A percentile compares a stretch with the other conserved stretches of the same genome.
These are phyloP conservation scores for Idaea biselata DNA, from an alignment of 2,888 invertebrate genomes.

Conservation along the genomic window DNA sequence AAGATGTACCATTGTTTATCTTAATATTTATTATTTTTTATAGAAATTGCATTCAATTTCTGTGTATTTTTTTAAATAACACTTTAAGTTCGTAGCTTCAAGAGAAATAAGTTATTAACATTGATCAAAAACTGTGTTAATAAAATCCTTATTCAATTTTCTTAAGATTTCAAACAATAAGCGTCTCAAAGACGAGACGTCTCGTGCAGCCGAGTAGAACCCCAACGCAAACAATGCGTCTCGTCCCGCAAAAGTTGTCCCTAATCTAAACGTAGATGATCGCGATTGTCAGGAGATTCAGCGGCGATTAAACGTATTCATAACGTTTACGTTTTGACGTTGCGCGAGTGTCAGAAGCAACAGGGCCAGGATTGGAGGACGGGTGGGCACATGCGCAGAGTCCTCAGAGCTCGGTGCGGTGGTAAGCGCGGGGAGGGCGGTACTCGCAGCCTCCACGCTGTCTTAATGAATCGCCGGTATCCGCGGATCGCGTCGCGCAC, in stretches of 20 bases:
- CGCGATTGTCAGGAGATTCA: slow-evolving; percentile 65
- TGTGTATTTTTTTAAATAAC: neutral
- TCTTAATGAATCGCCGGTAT: slow-evolving; percentile 77
- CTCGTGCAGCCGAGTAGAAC: slow-evolving; percentile 40
- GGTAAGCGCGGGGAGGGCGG: slow-evolving; percentile 50
- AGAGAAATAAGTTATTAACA: neutral
- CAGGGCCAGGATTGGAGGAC: slow-evolving; percentile 71
- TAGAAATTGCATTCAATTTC: neutral
- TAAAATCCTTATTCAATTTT: slow-evolving; percentile 14
- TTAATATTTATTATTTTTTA: too few relatives aligned
- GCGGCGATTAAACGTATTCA: slow-evolving; percentile 74
- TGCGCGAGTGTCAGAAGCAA: slow-evolving; percentile 73
- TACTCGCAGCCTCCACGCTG: slow-evolving; percentile 69
- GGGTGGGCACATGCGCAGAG: slow-evolving; percentile 56
- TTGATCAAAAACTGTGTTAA: slow-evolving; percentile 4
- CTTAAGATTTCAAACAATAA: slow-evolving; percentile 20
- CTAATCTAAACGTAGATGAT: slow-evolving; percentile 65
- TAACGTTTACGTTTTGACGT: slow-evolving; percentile 72
- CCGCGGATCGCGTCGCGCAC: slow-evolving; percentile 74
- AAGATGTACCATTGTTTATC: neutral
- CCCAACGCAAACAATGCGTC: slow-evolving; percentile 45
- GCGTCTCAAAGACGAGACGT: slow-evolving; percentile 28
- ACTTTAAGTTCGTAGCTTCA: neutral
- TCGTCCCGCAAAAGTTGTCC: slow-evolving; percentile 49
- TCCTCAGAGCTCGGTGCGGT: slow-evolving; percentile 25